phyloP scores from a whole-genome alignment of 2,797 vertebrate species.

The Eulemur coronatus region DNA sequence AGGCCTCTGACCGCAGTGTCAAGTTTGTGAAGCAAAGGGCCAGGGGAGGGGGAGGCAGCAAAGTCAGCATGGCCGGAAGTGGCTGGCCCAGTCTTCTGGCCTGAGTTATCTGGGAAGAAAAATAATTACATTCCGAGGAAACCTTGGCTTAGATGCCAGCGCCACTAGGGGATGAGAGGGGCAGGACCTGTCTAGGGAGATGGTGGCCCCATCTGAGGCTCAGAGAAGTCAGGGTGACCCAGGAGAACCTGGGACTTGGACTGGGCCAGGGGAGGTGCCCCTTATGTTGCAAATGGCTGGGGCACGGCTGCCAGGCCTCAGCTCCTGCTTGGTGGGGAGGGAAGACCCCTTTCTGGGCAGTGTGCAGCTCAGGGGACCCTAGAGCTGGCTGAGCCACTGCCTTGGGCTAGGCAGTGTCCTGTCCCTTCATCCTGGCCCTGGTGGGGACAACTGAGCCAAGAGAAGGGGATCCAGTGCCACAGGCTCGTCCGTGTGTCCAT shows the following conservation, averaged over 20 bases:
- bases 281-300: conserved; percentile 61
- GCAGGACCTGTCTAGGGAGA: conserved; percentile 71
- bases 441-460: neutral
- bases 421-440: neutral
- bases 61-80: conserved; percentile 68
- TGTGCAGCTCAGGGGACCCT: neutral
- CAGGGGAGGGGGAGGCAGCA: neutral
- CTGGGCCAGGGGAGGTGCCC: conserved; percentile 74
- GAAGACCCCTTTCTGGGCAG: neutral
- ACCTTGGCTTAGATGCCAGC: conserved; percentile 81
- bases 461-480: neutral
- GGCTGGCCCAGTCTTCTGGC: conserved; percentile 82
- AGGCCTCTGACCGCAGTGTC: neutral
- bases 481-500: neutral
- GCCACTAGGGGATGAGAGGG: conserved; percentile 20
- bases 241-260: conserved; percentile 81
- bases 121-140: conserved; percentile 86
- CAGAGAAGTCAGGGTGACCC: conserved; percentile 54
- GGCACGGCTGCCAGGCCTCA: neutral
- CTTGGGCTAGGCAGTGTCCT: neutral
- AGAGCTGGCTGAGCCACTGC: neutral
- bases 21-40: neutral
- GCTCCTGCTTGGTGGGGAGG: neutral
- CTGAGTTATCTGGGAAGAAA: conserved; percentile 88
- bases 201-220: conserved; percentile 78